Percentiles rank a stretch among this genome's conserved stretches.
These are phyloP conservation scores for Archegozetes longisetosus DNA, from an alignment of 1,140 invertebrate genomes.

Conservation along the genomic window DNA sequence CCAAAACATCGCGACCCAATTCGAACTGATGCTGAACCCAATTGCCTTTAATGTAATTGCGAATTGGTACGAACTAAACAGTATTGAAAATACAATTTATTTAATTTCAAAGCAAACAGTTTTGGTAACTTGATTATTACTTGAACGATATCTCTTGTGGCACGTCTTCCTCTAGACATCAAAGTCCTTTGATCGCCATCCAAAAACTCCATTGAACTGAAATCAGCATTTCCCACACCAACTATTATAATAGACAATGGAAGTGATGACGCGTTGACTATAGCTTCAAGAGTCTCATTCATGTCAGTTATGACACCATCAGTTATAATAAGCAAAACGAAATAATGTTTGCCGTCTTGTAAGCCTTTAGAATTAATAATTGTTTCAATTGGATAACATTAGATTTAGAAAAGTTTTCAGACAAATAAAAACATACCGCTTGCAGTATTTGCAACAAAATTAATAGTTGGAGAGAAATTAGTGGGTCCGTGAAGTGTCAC, in stretches of 20 bases:
- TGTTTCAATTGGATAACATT: too few relatives aligned
- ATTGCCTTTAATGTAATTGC: conserved; percentile 4
- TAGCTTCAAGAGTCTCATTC: conserved; percentile 39
- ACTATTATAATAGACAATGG: conserved; percentile 40
- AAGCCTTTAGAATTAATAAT: conserved; percentile 21
- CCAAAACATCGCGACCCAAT: conserved; percentile 42
- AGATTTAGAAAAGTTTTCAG: too few relatives aligned
- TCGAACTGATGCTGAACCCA: conserved; percentile 8
- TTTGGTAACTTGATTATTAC: too few relatives aligned
- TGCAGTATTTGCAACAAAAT: conserved; percentile 32
- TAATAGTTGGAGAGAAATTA: conserved; percentile 47
- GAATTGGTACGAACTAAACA: conserved; percentile 17
- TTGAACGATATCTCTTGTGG: conserved; percentile 17
- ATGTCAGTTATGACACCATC: conserved; percentile 50
- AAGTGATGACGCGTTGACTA: conserved; percentile 35
- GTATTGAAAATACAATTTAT: too few relatives aligned
- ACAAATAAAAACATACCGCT: too few relatives aligned
- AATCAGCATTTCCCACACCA: conserved; percentile 41
- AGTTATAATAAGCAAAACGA: conserved; percentile 44
- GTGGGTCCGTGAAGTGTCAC: conserved; percentile 47
- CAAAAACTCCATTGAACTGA: conserved; percentile 24
- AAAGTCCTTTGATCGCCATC: not conserved
- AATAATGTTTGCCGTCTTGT: conserved; percentile 40
- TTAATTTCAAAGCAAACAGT: too few relatives aligned
- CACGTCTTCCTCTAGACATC: conserved; percentile 11